Base-by-base conservation (phyloP, 2,888 invertebrate species). In the Ceraclea dissimilis region DNA sequence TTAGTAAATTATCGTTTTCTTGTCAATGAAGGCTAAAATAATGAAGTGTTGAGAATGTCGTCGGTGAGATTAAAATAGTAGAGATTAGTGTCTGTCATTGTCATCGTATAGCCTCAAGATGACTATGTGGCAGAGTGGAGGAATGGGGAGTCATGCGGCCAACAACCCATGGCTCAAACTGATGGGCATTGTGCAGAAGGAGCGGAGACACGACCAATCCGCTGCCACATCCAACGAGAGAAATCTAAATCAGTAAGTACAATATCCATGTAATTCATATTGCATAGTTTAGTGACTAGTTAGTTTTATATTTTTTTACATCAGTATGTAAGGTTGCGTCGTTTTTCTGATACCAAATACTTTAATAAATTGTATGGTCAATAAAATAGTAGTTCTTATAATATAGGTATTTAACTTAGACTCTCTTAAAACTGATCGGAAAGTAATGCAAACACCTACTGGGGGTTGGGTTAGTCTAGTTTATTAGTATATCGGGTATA, bases 91-190 rank as follows among this genome's bases (percentile, higher is more conserved):
- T 39, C 39, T 39, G 39, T 39, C 39, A 13, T 39, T 39, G 39
- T 39, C 39, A 39, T 39, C 39, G 26, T 11, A 34, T 13, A 22
- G 52, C 39, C 43, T 46, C 73, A 74, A 67, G 69, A 81, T 81
- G 80, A 81, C 82, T 75, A 86, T 86, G 86, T 86, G 86, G 86
- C 86, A 86, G 78, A 85, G 85, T 74, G 75, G 76, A 63, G 85
- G 85, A 74, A 85, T 85, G 78, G 84, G 85, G 69, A 82, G 82
- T 75, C 85, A 85, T 71, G 82, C 80, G 68, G 80, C 81, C 70
- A 86, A 86, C 79, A 87, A 87, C 73, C 86, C 87, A 67, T 88
- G 88, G 88, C 85, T 87, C 84, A 87, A 87, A 71, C 75, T 88
- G 64, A 88, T 88, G 87, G 87, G 87, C 69, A 86, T 86, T 68